Evolutionary conservation across 2,113 vertebrate species (phyloP), one percentile per base, ranked within the genome.

Genomic region (Chloropsis hardwickii): DNA sequence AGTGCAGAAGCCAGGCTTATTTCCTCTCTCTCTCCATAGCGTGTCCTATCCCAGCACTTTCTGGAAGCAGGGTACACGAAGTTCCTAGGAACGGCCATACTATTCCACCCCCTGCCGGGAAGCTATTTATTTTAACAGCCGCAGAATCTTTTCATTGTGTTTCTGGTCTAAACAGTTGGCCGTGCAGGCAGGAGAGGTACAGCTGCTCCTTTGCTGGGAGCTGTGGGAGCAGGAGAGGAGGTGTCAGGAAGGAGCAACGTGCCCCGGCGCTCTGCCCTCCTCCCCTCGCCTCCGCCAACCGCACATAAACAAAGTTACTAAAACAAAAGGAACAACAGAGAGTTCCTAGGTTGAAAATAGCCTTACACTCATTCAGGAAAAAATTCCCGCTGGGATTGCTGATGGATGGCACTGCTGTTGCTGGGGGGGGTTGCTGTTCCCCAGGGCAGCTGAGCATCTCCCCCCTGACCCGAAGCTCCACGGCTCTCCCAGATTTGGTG

Each of bases 311-410:
- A 92, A 88, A 96, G 95, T 96, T 84, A 64, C 93, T 94, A 97
- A 97, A 96, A 96, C 96, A 96, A 96, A 37, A 96, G 80, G 94
- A 92, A 96, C 72, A 93, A 88, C 94, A 95, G 12, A 12, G 6
- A 92, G 94, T 96, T 96, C 95, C 90, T 92, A 88, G 62, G 90
- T 93, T 90, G 90, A 88, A 94, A 96, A 94, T 96, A 96, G 88
- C 92, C 40, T 65, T 65, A 6, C 14, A 13, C 65, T 90, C 95
- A 93, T 88, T 96, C 88, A 88, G 69, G 76, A 96, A 96, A 37
- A 89, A 96, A 96, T 96, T 76, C 92, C 69, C 29, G 0, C 54
- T 85, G 1, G 1, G 27, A 1, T 28, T 21, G 6, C 6, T 81
- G 88, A 71, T 56, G 91, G 92, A 86, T 70, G 64, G 67, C 60